These are phyloP conservation scores for Cariama cristata DNA, from an alignment of 2,113 vertebrate genomes.

Conservation along the genomic window DNA sequence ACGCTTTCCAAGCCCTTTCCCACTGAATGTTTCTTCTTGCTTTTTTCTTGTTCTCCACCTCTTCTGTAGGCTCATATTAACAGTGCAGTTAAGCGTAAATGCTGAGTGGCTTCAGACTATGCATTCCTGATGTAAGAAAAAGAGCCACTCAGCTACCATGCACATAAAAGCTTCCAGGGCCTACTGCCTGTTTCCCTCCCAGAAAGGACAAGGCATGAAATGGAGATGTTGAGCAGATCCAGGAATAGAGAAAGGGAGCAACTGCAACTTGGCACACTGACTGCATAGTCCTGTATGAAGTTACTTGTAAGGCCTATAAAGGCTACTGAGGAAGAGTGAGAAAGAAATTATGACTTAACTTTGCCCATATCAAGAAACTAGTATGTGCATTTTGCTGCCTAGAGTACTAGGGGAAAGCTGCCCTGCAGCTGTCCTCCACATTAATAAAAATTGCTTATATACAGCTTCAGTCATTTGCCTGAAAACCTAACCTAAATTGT, in stretches of 20 bases:
- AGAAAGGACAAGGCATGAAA: background rate
- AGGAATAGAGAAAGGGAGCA: background rate
- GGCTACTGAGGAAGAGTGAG: background rate
- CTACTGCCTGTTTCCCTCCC: background rate
- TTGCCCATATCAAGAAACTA: background rate
- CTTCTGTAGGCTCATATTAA: background rate
- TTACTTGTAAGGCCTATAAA: background rate
- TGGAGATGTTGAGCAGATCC: background rate
- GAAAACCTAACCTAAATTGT: slow-evolving; percentile 19
- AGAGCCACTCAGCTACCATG: background rate
- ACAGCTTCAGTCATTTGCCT: background rate
- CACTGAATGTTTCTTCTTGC: fast-evolving
- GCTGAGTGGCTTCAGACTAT: background rate
- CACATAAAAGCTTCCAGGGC: background rate
- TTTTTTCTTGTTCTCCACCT: background rate
- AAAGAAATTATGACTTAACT: background rate
- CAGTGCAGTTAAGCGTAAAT: background rate
- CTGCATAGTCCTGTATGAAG: background rate
- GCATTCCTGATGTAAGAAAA: background rate
- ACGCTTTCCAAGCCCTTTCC: background rate
- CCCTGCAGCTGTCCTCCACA: background rate
- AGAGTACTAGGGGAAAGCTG: background rate
- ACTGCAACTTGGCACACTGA: background rate
- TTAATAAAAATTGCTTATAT: background rate
- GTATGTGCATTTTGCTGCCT: background rate